These are phyloP conservation scores for Tortrix viridana DNA, from an alignment of 2,888 invertebrate genomes.

Conservation along the genomic window DNA sequence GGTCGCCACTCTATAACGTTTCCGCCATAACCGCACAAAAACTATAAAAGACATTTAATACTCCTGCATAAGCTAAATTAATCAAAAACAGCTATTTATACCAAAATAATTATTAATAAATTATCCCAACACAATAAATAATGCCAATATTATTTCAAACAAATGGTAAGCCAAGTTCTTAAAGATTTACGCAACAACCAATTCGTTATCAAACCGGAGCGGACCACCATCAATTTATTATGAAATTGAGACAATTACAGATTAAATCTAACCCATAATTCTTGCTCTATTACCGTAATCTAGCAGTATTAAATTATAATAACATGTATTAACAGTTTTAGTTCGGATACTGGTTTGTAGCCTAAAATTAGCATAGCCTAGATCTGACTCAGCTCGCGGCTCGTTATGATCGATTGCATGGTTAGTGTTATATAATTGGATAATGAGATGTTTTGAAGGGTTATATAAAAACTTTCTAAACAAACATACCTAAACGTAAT, in stretches of 20 bases:
- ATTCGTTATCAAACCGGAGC: slow-evolving; percentile 9
- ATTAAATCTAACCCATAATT: slow-evolving; percentile 34
- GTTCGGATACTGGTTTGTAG: slow-evolving; percentile 12
- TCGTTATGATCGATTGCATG: slow-evolving; percentile 18
- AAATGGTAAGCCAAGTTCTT: slow-evolving; percentile 11
- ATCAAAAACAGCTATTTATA: too few relatives aligned
- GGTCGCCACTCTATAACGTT: too few relatives aligned
- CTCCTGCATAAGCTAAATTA: too few relatives aligned
- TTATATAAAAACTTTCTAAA: background rate
- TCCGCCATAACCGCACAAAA: too few relatives aligned
- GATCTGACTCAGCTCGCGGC: slow-evolving; percentile 31
- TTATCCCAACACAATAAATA: too few relatives aligned
- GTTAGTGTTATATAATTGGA: slow-evolving; percentile 24
- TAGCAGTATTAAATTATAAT: slow-evolving; percentile 46
- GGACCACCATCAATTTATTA: slow-evolving; percentile 31
- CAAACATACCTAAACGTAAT: background rate
- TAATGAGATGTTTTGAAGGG: background rate
- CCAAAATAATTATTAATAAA: background rate
- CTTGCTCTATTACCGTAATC: slow-evolving; percentile 36
- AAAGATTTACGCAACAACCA: slow-evolving; percentile 15
- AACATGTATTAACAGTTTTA: slow-evolving; percentile 41
- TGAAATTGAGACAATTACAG: slow-evolving; percentile 35
- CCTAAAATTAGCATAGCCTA: slow-evolving; percentile 38
- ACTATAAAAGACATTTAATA: too few relatives aligned
- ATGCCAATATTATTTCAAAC: too few relatives aligned